A percentile compares a stretch with the other conserved stretches of the same genome.
Conservation (phyloP, 2,113 vertebrate genomes). For the Helogale parvula region DNA sequence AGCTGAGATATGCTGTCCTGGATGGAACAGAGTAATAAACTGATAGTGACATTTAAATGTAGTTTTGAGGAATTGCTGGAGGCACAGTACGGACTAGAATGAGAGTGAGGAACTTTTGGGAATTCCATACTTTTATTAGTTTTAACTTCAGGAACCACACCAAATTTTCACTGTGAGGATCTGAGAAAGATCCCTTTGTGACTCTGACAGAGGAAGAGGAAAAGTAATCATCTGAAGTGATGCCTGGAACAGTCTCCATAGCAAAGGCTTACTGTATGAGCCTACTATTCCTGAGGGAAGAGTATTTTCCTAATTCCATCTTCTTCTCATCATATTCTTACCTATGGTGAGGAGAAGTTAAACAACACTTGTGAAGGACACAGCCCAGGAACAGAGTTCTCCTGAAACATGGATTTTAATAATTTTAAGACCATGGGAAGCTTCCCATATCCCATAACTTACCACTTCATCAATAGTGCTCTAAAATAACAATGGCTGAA, state of each 20-base stretch:
- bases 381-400: not conserved
- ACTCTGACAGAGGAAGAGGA: not conserved
- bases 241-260: not conserved
- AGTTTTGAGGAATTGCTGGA: not conserved
- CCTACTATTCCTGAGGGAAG: not conserved
- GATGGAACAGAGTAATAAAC: not conserved
- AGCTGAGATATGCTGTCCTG: not conserved
- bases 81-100: not conserved
- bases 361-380: not conserved
- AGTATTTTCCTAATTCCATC: not conserved
- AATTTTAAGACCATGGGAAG: not conserved
- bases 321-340: not conserved
- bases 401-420: not conserved
- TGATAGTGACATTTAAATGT: not conserved
- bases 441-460: not conserved
- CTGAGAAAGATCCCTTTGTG: not conserved
- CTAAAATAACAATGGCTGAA: not conserved
- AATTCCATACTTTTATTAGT: not conserved
- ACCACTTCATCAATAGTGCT: not conserved
- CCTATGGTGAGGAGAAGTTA: not conserved
- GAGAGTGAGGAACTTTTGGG: not conserved
- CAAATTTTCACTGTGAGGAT: not conserved
- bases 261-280: not conserved
- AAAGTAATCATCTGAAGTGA: not conserved
- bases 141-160: not conserved